These are phyloP conservation scores for Spodoptera littoralis DNA, from an alignment of 2,888 invertebrate genomes.

Conservation along the genomic window DNA sequence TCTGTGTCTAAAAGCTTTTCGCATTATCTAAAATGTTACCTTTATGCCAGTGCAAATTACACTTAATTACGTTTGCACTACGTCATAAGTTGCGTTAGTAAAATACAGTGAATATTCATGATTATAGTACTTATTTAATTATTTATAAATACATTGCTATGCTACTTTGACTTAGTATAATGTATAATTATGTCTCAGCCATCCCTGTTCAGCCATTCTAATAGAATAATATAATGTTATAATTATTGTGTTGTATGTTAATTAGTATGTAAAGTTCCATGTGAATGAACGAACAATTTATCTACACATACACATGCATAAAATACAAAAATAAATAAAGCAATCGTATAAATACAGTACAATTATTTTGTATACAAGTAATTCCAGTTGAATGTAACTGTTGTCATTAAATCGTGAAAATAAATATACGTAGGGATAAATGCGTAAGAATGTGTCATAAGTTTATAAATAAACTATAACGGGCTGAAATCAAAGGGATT, in stretches of 20 bases:
- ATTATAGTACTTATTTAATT: conserved; percentile 4
- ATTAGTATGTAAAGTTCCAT: not conserved
- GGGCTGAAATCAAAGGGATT: conserved; percentile 41
- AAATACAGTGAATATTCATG: conserved; percentile 11
- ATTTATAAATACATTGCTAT: conserved; percentile 18
- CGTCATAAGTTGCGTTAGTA: conserved; percentile 31
- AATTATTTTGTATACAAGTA: conserved; percentile 4
- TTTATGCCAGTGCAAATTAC: too few relatives aligned
- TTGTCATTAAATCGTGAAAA: conserved; percentile 10
- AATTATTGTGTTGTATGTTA: conserved; percentile 14
- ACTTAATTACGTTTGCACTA: conserved; percentile 15
- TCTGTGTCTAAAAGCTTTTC: conserved; percentile 27
- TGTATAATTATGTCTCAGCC: conserved; percentile 38
- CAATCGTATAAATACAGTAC: not conserved
- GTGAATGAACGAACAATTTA: conserved; percentile 17
- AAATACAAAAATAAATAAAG: not conserved
- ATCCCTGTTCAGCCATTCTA: conserved; percentile 43
- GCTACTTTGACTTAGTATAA: conserved; percentile 22
- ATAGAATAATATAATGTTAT: conserved; percentile 1
- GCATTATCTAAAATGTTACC: too few relatives aligned
- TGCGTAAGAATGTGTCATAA: conserved; percentile 35
- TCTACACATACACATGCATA: conserved; percentile 53
- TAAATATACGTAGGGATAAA: conserved; percentile 3
- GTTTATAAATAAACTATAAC: too few relatives aligned
- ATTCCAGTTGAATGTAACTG: conserved; percentile 10